A percentile compares a stretch with the other conserved stretches of the same genome.
These are phyloP conservation scores for Patiria miniata DNA, from an alignment of 35 echinoderm and acorn worm species.

Conservation along the genomic window DNA sequence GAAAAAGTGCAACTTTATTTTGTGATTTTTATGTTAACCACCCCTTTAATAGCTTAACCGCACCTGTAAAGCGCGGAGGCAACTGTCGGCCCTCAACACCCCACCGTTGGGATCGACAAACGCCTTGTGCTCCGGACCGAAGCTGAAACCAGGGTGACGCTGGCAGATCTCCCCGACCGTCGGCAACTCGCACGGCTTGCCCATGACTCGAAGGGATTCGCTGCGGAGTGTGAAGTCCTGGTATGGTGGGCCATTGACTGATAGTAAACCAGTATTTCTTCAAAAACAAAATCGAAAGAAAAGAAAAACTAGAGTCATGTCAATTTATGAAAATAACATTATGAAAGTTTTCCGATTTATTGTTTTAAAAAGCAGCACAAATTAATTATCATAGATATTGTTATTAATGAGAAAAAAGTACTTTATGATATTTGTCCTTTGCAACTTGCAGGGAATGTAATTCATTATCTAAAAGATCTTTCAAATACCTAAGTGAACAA, in stretches of 20 bases:
- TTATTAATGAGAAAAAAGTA: not conserved
- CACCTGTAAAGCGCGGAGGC: slow-evolving; percentile 57
- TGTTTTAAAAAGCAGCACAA: not conserved
- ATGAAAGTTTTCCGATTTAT: no score
- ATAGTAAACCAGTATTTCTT: slow-evolving; percentile 52
- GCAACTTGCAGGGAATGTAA: no score
- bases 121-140: not conserved
- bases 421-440: no score
- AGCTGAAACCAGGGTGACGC: slow-evolving; percentile 41
- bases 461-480: no score
- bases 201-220: not conserved
- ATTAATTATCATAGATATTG: not conserved
- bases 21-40: no score
- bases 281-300: not conserved
- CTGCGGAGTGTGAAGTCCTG: not conserved
- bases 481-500: no score
- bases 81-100: slow-evolving; percentile 62
- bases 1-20: no score
- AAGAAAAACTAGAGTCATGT: not conserved
- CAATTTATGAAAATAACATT: not conserved
- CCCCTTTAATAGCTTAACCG: no score
- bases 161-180: not conserved
- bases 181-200: slow-evolving; percentile 21
- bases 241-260: slow-evolving; percentile 22
- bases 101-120: slow-evolving; percentile 70